Percentiles rank a stretch among this genome's conserved stretches.
phyloP scores from a whole-genome alignment of 2,888 invertebrate species.

The Miltochrista miniata region DNA sequence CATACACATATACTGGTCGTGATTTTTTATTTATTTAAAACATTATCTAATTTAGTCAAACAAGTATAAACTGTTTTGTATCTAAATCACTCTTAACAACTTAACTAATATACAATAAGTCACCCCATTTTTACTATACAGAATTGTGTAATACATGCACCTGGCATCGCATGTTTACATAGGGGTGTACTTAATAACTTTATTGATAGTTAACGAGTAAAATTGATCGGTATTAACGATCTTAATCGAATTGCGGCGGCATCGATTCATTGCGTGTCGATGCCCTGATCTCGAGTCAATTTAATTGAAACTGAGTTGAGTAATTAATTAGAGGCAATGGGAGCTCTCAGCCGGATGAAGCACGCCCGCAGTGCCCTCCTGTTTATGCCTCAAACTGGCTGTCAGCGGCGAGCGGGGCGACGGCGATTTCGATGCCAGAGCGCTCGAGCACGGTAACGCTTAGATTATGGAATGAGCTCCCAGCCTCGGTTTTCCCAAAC shows the following conservation, averaged over 20 bases:
- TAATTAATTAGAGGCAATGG: conserved; percentile 82
- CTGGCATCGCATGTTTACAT: conserved; percentile 44
- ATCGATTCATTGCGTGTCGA: conserved; percentile 77
- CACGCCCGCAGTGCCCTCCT: conserved; percentile 49
- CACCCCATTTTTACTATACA: no score
- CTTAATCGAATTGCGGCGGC: conserved; percentile 76
- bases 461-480: no score
- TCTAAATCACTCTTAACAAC: neutral
- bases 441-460: no score
- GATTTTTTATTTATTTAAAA: no score
- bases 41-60: no score
- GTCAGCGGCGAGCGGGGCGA: no score
- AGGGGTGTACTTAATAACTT: conserved; percentile 64
- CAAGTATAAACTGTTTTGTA: neutral
- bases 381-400: no score
- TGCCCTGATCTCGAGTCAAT: conserved; percentile 77
- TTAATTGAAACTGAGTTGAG: conserved; percentile 81
- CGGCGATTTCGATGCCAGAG: no score
- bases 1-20: no score
- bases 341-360: conserved; percentile 73
- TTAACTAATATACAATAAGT: conserved; percentile 8
- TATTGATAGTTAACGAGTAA: conserved; percentile 73
- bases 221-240: conserved; percentile 78
- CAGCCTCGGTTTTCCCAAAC: no score
- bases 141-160: conserved; percentile 26